Percentiles rank a stretch among this genome's conserved stretches.
Conservation (phyloP, 2,797 vertebrate species). For the Bradypus variegatus region DNA sequence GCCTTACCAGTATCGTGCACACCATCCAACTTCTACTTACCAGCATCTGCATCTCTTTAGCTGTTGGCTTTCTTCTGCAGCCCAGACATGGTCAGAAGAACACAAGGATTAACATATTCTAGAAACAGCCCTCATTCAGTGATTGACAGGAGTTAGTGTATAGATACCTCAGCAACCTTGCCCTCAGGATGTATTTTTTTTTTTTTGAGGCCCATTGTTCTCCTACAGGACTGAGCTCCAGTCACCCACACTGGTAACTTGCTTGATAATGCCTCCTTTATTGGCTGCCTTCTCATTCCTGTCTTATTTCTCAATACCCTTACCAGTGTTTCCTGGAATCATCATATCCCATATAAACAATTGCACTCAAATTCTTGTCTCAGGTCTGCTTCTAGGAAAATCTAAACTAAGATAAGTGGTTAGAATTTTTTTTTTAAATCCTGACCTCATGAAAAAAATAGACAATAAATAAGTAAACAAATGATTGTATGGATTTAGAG, state of each 20-base stretch:
- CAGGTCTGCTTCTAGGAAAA: background rate
- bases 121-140: background rate
- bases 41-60: background rate
- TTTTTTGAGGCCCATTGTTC: background rate
- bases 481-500: background rate
- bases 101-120: background rate
- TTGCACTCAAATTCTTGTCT: background rate
- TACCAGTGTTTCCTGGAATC: background rate
- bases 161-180: background rate
- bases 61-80: background rate
- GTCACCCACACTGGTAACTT: background rate
- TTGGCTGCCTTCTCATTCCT: background rate
- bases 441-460: background rate
- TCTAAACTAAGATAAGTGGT: background rate
- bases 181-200: background rate
- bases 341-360: background rate
- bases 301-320: background rate
- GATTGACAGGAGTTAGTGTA: background rate
- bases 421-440: background rate
- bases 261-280: background rate
- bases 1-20: background rate
- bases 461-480: background rate
- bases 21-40: background rate
- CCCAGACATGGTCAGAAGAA: background rate
- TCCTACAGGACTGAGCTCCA: background rate